Evolutionary conservation across 1,140 invertebrate genomes (phyloP).

Genomic region (Zaprionus inermis): DNA sequence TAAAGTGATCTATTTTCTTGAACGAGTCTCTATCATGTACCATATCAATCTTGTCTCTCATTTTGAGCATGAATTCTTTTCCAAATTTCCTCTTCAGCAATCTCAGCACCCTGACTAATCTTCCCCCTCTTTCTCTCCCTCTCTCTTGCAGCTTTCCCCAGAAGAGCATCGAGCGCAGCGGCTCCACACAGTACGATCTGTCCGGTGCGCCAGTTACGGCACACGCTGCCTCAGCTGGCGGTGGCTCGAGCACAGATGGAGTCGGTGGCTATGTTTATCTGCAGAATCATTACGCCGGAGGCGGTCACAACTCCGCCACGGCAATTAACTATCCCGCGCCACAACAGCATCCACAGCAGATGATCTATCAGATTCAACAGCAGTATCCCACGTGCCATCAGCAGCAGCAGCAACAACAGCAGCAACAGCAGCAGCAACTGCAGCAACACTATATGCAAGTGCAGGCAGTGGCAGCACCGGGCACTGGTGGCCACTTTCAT

Average conservation of each 20-base stretch:
- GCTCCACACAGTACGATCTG: slow-evolving; percentile 77
- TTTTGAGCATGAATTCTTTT: too few species aligned
- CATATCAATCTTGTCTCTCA: not conserved
- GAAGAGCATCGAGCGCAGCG: slow-evolving; percentile 81
- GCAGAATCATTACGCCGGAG: slow-evolving; percentile 82
- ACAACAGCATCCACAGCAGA: slow-evolving; percentile 72
- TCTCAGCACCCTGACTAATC: slow-evolving; percentile 18
- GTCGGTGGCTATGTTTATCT: slow-evolving; percentile 82
- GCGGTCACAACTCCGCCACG: slow-evolving; percentile 64
- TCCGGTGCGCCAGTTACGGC: slow-evolving; percentile 56
- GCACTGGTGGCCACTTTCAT: slow-evolving; percentile 85
- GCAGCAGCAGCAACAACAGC: slow-evolving; percentile 72
- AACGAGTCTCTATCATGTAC: not conserved
- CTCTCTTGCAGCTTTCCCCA: slow-evolving; percentile 81
- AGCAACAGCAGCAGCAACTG: slow-evolving; percentile 63
- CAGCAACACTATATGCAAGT: slow-evolving; percentile 65
- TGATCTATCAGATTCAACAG: slow-evolving; percentile 80
- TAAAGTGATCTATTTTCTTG: not conserved
- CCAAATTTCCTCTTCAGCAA: not conserved
- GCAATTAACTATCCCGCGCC: slow-evolving; percentile 77
- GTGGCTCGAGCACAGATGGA: slow-evolving; percentile 53
- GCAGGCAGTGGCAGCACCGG: slow-evolving; percentile 77
- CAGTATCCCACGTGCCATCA: slow-evolving; percentile 83
- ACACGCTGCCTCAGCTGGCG: slow-evolving; percentile 46
- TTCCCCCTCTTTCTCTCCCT: not conserved